Conservation (phyloP, 2,113 vertebrate species). For the Colaptes auratus region DNA sequence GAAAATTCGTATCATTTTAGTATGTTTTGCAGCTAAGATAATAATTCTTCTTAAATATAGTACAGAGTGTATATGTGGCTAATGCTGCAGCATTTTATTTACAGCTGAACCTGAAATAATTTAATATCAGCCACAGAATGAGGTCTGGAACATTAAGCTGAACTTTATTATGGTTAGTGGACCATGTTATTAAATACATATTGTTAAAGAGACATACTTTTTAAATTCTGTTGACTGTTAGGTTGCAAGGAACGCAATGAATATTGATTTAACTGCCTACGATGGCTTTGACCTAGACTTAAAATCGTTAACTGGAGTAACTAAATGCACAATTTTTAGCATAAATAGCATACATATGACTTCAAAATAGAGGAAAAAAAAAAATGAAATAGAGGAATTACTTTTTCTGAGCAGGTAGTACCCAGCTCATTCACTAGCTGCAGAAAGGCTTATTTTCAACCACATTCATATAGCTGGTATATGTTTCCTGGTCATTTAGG, state of each 20-base stretch:
- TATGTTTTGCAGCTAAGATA: neutral
- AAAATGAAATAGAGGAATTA: neutral
- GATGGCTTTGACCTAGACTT: neutral
- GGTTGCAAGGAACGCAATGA: neutral
- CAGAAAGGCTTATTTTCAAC: neutral
- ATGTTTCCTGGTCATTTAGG: neutral
- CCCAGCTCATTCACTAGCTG: neutral
- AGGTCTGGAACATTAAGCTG: slow-evolving; percentile 9
- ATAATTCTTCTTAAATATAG: neutral
- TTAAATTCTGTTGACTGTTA: neutral
- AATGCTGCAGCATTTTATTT: slow-evolving; percentile 13
- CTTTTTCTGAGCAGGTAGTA: neutral
- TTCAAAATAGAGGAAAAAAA: neutral
- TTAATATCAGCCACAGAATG: neutral
- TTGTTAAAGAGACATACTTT: neutral
- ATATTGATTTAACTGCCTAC: neutral
- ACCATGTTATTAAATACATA: slow-evolving; percentile 48
- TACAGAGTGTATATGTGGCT: neutral
- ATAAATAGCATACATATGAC: neutral
- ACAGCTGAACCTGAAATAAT: neutral
- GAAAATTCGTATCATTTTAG: neutral
- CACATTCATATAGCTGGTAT: neutral
- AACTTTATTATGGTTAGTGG: slow-evolving; percentile 40
- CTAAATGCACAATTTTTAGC: neutral
- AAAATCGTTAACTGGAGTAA: neutral